Base-by-base conservation (phyloP, 2,113 vertebrate species). In the Megatriorchis doriae region DNA sequence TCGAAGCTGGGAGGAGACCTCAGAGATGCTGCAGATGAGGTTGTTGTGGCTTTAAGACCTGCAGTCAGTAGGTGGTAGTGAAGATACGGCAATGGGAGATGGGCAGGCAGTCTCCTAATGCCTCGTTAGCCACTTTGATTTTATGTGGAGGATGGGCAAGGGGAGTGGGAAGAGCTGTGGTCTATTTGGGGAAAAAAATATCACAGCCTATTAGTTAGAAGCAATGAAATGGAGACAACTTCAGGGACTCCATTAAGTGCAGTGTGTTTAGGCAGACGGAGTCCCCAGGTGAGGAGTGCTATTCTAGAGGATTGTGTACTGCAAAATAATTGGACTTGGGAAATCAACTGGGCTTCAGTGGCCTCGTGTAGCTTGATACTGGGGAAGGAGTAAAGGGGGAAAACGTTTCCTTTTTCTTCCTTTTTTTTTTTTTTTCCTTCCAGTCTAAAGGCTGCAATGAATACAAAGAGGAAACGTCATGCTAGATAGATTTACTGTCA, bases 271-370 rank as follows among this genome's bases (percentile, higher is more conserved):
- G 98, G 98, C 98, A 98, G 99, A 98, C 98, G 38, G 75, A 91
- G 96, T 99, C 99, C 99, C 99, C 98, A 78, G 98, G 98, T 98
- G 97, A 98, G 96, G 97, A 91, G 77, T 95, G 97, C 98, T 98
- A 97, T 98, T 98, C 98, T 98, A 97, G 97, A 99, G 98, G 98
- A 98, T 98, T 97, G 98, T 98, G 98, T 98, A 97, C 98, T 97
- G 97, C 98, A 98, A 98, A 99, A 98, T 99, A 99, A 99, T 99
- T 99, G 99, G 99, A 96, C 98, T 98, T 98, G 99, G 99, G 99
- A 99, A 99, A 99, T 99, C 99, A 99, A 97, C 98, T 96, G 98
- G 98, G 98, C 98, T 99, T 98, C 99, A 98, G 98, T 91, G 97
- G 98, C 99, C 98, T 98, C 97, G 43, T 98, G 96, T 98, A 98